Percentiles rank a stretch among this genome's conserved stretches.
These are phyloP conservation scores for Spatulosminthurus flaviceps DNA, from an alignment of 2,888 invertebrate species.

Conservation along the genomic window DNA sequence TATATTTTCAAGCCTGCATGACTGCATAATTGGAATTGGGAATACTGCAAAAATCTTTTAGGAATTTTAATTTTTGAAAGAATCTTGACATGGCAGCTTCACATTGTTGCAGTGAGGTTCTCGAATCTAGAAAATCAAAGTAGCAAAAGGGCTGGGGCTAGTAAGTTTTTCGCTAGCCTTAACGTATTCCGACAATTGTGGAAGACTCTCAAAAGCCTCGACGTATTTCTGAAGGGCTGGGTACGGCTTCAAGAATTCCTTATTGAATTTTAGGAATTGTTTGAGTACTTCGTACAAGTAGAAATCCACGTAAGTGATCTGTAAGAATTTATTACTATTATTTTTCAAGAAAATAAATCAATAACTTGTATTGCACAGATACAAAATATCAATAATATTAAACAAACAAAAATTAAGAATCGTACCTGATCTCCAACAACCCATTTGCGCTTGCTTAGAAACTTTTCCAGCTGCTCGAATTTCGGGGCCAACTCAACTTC, in stretches of 20 bases:
- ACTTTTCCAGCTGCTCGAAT: neutral
- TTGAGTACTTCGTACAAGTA: conserved; percentile 67
- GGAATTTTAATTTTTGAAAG: too few species aligned
- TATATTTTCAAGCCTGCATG: too few species aligned
- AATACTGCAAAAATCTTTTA: too few species aligned
- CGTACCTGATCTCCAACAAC: neutral
- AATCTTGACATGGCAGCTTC: too few species aligned
- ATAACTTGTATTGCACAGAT: neutral
- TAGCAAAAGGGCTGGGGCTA: conserved; percentile 31
- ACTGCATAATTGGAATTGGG: too few species aligned
- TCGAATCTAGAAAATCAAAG: neutral
- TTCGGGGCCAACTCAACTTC: neutral
- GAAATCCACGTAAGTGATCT: conserved; percentile 67
- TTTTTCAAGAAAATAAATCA: neutral
- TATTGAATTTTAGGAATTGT: conserved; percentile 65
- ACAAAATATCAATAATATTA: too few species aligned
- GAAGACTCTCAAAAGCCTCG: conserved; percentile 65
- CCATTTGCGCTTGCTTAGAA: neutral
- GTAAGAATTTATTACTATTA: conserved; percentile 42
- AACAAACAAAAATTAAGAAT: neutral
- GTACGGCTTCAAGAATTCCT: conserved; percentile 65
- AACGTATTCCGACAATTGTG: conserved; percentile 64
- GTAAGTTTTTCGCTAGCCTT: conserved; percentile 63
- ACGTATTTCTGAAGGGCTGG: conserved; percentile 66
- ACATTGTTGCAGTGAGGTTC: neutral